Evolutionary conservation across 2,113 vertebrate genomes (phyloP).

Genomic region (Corythornis cristatus): DNA sequence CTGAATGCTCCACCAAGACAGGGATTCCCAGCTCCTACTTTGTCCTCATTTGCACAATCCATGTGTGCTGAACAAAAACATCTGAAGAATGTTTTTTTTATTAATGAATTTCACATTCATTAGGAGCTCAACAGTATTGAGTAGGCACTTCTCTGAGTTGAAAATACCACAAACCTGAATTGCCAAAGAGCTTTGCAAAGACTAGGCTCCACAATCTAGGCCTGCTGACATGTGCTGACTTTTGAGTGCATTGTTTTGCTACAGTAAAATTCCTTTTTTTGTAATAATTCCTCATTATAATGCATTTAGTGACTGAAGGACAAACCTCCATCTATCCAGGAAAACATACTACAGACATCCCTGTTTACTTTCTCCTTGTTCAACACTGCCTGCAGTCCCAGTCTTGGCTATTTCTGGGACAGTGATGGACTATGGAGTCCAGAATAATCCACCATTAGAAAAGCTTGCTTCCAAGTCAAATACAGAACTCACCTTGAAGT

Average conservation of each 20-base stretch:
- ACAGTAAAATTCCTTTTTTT: neutral
- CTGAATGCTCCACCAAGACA: neutral
- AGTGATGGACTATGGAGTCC: neutral
- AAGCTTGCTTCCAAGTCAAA: neutral
- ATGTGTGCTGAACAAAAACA: neutral
- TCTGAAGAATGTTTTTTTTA: too few relatives aligned
- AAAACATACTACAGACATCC: neutral
- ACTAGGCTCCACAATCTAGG: neutral
- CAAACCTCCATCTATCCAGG: neutral
- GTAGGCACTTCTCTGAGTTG: neutral
- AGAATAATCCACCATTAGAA: neutral
- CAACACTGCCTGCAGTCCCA: neutral
- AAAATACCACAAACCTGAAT: neutral
- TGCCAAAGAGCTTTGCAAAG: neutral
- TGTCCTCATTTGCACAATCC: neutral
- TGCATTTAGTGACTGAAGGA: neutral
- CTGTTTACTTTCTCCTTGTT: neutral
- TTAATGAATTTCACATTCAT: neutral
- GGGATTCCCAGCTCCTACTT: neutral
- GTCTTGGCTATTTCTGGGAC: neutral
- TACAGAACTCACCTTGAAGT: neutral
- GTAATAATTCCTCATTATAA: neutral
- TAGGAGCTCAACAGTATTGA: neutral
- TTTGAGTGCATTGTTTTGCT: neutral
- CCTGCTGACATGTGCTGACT: neutral